phyloP scores from a whole-genome alignment of 2,888 invertebrate genomes.

The Hypomecis atomaria region DNA sequence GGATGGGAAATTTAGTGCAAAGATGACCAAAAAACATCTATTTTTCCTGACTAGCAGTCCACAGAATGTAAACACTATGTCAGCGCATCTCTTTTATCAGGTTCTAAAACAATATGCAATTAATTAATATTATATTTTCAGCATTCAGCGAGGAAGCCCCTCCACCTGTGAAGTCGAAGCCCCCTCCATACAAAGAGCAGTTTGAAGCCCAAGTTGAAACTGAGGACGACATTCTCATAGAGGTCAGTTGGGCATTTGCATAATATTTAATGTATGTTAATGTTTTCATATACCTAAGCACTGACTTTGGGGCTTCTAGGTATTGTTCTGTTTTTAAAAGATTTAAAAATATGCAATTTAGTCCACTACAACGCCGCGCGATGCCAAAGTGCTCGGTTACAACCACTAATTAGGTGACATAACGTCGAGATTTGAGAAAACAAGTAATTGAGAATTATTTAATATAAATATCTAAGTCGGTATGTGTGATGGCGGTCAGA shows the following conservation, averaged over 20 bases:
- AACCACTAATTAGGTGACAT: no score
- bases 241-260: slow-evolving; percentile 67
- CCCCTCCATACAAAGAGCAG: slow-evolving; percentile 54
- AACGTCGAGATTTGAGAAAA: no score
- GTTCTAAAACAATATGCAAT: neutral
- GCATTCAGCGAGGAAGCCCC: slow-evolving; percentile 63
- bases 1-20: no score
- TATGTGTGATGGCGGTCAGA: no score
- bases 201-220: slow-evolving; percentile 68
- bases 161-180: slow-evolving; percentile 50
- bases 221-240: slow-evolving; percentile 86
- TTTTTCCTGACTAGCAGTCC: no score
- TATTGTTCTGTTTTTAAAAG: neutral
- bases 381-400: no score
- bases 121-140: slow-evolving; percentile 41
- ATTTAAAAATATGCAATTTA: neutral
- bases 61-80: no score
- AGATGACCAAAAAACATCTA: no score
- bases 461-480: no score
- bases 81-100: no score
- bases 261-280: slow-evolving; percentile 21
- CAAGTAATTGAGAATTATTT: no score
- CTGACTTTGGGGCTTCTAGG: neutral
- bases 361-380: no score
- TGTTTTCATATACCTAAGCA: neutral